These are phyloP conservation scores for Melanocharis versteri DNA, from an alignment of 2,113 vertebrate species.

Conservation along the genomic window DNA sequence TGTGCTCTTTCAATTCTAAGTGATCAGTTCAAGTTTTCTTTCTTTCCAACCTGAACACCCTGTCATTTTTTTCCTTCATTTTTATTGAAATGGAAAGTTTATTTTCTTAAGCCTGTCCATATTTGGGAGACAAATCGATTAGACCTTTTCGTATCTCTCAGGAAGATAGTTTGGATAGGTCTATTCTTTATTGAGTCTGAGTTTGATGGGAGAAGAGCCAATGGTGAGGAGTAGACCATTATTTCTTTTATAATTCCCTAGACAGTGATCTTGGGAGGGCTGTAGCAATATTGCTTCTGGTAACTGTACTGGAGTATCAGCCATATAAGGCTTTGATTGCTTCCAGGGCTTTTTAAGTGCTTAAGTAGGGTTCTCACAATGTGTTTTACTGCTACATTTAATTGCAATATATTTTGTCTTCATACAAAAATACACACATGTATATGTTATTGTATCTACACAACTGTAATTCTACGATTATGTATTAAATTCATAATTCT, in stretches of 20 bases:
- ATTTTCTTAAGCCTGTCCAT: not conserved
- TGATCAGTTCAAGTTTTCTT: not conserved
- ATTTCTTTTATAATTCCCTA: not conserved
- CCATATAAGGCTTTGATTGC: not conserved
- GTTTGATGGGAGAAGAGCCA: not conserved
- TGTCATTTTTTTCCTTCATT: not conserved
- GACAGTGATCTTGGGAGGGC: not conserved
- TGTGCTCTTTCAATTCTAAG: not conserved
- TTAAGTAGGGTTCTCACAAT: not conserved
- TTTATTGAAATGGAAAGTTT: not conserved
- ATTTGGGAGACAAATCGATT: not conserved
- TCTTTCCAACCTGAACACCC: not conserved
- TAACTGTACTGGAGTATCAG: not conserved
- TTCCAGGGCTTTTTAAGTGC: not conserved
- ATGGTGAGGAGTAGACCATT: not conserved
- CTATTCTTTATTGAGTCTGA: not conserved
- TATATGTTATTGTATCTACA: not conserved
- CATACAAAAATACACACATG: accelerated
- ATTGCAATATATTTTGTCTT: not conserved
- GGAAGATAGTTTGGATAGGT: not conserved
- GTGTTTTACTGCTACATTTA: not conserved
- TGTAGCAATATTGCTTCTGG: not conserved
- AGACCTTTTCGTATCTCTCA: not conserved
- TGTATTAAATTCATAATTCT: not conserved
- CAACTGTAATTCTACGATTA: not conserved